Evolutionary conservation across 2,113 vertebrate species (phyloP), one percentile per base, ranked within the genome.

Genomic region (Nothoprocta perdicaria): DNA sequence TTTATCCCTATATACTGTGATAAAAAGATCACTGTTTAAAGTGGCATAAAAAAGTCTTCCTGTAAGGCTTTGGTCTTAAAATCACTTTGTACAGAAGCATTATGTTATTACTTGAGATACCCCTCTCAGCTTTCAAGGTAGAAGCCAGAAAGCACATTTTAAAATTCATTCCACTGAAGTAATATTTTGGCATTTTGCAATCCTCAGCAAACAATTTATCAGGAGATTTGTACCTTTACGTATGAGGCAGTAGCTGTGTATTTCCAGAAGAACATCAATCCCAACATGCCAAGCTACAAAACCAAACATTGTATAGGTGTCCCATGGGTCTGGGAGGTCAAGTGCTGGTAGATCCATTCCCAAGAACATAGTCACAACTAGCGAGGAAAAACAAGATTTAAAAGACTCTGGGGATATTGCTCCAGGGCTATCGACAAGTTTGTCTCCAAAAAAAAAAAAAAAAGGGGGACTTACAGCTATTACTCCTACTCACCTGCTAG

Each of bases 271-370:
- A 82, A 98, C 53, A 27, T 99, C 98, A 23, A 86, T 66, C 35
- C 97, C 72, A 1, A 98, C 96, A 21, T 98, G 98, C 98, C 98
- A 99, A 69, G 97, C 94, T 65, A 99, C 97, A 92, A 98, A 98
- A 29, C 96, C 98, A 74, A 96, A 96, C 97, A 99, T 97, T 14
- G 96, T 58, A 15, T 97, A 98, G 26, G 98, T 98, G 94, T 98
- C 98, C 97, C 97, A 97, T 0, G 98, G 97, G 48, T 97, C 76
- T 46, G 98, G 97, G 60, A 99, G 97, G 67, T 98, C 89, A 93
- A 99, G 74, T 7, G 97, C 98, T 85, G 98, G 98, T 80, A 99
- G 96, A 75, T 98, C 97, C 95, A 98, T 98, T 62, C 98, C 98
- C 90, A 99, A 95, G 96, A 98, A 98, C 81, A 98, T 97, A 52